Evolutionary conservation across 2,797 vertebrate species (phyloP), one percentile per base, ranked within the genome.

Genomic region (Schizopygopsis malacanthus): DNA sequence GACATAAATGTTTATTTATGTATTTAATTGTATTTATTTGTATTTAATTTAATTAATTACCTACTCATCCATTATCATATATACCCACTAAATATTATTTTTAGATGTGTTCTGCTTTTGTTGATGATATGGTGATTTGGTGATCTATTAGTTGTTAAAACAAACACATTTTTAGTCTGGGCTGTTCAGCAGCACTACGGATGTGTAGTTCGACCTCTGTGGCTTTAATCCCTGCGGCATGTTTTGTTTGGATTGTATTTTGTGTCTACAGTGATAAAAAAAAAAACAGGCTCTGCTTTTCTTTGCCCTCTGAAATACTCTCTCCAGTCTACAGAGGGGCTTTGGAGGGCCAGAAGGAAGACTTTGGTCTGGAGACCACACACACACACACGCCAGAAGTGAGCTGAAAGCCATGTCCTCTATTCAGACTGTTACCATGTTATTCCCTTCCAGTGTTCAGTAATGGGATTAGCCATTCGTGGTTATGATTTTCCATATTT

Each of bases 321-420:
- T 85, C 28, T 79, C 41, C 39, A 61, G 79, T 54, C 71, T 78
- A 45, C 72, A 77, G n/a, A 72, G 77, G 70, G 83, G 72, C 78
- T 69, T 37, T 28, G 39, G 81, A 72, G 70, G 70, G 70, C 71
- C 61, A 63, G 59, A 73, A 63, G 76, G 77, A 87, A 59, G 41
- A 76, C 79, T 87, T 73, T 54, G 70, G 70, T 79, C 80, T 81
- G 75, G 75, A 79, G 90, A 90, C 90, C 89, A 91, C 90, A 86
- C 89, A 90, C 87, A 89, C 88, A 90, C 87, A 89, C 88, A 90
- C 54, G 6, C 85, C 81, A 82, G 71, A 45, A 83, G 76, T 45
- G 61, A 82, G 28, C 45, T 37, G 76, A 47, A 59, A 43, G 82
- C 82, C 81, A 73, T 75, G 63, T 54, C 81, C 81, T 87, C 70